Percentiles rank a stretch among this genome's conserved stretches.
Evolutionary conservation across 2,888 invertebrate species (phyloP).

Genomic region (Dorcus hopei): DNA sequence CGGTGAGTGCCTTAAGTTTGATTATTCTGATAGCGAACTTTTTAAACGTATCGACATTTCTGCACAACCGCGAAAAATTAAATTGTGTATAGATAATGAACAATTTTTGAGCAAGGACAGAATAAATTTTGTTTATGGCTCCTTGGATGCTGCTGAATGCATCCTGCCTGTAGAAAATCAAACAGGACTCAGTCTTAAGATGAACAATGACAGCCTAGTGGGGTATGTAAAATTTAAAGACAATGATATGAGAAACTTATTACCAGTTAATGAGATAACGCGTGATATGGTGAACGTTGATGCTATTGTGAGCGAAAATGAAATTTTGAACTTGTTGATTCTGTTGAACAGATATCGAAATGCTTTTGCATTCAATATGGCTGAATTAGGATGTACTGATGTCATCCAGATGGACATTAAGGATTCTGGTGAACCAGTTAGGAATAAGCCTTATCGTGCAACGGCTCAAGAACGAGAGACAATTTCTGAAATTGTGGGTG

Average conservation of each 20-base stretch:
- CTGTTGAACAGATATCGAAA: background rate
- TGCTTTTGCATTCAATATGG: constrained; percentile 12
- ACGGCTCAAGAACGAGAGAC: constrained; percentile 3
- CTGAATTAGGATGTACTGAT: constrained; percentile 16
- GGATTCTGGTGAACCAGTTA: constrained; percentile 14
- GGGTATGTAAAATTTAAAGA: too few relatives aligned
- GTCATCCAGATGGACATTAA: constrained; percentile 13
- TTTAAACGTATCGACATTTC: too few relatives aligned
- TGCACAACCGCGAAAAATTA: too few relatives aligned
- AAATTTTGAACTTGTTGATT: background rate
- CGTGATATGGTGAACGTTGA: background rate
- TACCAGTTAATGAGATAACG: background rate
- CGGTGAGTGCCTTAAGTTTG: constrained; percentile 16
- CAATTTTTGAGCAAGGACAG: too few relatives aligned
- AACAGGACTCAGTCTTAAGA: too few relatives aligned
- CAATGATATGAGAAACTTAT: too few relatives aligned
- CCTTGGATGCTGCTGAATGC: too few relatives aligned
- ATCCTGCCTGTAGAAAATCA: too few relatives aligned
- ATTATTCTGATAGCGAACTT: too few relatives aligned
- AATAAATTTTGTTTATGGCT: too few relatives aligned
- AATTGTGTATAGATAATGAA: too few relatives aligned
- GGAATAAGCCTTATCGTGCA: constrained; percentile 11
- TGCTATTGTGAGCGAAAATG: background rate
- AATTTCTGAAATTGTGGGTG: constrained; percentile 16
- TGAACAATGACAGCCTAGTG: too few relatives aligned